A percentile compares a stretch with the other conserved stretches of the same genome.
Conservation (phyloP, 1,140 invertebrate genomes). For the Drosophila pachea region DNA sequence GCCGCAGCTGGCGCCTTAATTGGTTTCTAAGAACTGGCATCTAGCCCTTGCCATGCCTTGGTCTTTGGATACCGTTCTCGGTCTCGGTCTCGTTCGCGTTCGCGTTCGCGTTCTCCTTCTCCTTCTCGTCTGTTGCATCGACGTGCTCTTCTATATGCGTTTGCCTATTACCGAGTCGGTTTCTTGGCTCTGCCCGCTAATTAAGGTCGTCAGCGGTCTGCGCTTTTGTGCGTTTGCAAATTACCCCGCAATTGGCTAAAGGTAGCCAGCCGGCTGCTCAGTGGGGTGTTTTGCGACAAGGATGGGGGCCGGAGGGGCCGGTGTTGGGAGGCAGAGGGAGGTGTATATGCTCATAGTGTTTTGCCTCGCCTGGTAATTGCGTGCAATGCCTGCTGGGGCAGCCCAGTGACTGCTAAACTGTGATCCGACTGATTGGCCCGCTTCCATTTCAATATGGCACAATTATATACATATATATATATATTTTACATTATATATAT, state of each 20-base stretch:
- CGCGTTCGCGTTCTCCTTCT: slow-evolving; percentile 23
- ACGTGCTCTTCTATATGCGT: slow-evolving; percentile 48
- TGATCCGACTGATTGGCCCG: slow-evolving; percentile 8
- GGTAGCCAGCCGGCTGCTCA: slow-evolving; percentile 13
- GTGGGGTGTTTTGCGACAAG: not conserved
- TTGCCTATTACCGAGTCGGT: slow-evolving; percentile 61
- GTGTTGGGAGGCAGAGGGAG: slow-evolving; percentile 8
- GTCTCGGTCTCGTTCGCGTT: not conserved
- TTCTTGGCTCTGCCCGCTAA: slow-evolving; percentile 53
- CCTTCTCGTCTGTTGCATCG: not conserved
- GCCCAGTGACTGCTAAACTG: slow-evolving; percentile 49
- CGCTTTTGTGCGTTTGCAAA: slow-evolving; percentile 72
- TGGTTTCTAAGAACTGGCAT: slow-evolving; percentile 66
- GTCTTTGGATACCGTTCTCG: slow-evolving; percentile 34
- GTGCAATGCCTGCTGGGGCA: slow-evolving; percentile 29
- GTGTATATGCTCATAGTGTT: not conserved
- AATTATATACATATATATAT: no score
- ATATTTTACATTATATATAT: not conserved
- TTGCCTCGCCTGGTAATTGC: slow-evolving; percentile 56
- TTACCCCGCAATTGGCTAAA: slow-evolving; percentile 67
- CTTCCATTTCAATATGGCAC: slow-evolving; percentile 22
- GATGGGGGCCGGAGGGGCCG: no score
- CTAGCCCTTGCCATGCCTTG: slow-evolving; percentile 53
- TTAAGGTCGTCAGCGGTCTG: slow-evolving; percentile 67
- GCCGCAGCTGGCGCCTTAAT: slow-evolving; percentile 58